Conservation (phyloP, 2,888 invertebrate species). For the Noctua pronuba region DNA sequence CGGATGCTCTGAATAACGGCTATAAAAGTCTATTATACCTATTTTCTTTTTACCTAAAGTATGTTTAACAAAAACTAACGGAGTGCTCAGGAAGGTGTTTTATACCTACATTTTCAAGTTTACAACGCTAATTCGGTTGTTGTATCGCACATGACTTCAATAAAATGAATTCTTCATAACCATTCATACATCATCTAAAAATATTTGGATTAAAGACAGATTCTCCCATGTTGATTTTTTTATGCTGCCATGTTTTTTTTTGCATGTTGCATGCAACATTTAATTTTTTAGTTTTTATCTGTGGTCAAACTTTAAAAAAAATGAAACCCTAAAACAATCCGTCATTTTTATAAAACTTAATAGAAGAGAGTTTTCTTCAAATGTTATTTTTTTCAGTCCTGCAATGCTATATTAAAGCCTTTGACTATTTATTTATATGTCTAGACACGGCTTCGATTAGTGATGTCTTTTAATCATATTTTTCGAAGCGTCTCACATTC, state of each 20-base stretch:
- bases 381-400: conserved; percentile 35
- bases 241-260: conserved; percentile 16
- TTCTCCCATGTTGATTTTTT: conserved; percentile 10
- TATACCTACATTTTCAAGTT: conserved; percentile 7
- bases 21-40: background rate
- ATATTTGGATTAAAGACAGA: conserved; percentile 47
- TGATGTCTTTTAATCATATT: background rate
- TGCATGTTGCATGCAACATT: conserved; percentile 35
- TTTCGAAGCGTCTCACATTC: conserved; percentile 5
- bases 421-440: conserved; percentile 7
- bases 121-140: conserved; percentile 37
- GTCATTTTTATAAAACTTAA: conserved; percentile 5
- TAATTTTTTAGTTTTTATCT: conserved; percentile 13
- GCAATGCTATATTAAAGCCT: conserved; percentile 20
- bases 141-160: conserved; percentile 42
- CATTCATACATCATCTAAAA: conserved; percentile 42
- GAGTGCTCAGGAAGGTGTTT: background rate
- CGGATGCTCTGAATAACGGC: conserved; percentile 11
- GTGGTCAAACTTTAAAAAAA: conserved; percentile 17
- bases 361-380: conserved; percentile 15
- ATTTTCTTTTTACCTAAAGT: background rate
- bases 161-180: conserved; percentile 32
- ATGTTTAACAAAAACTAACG: background rate
- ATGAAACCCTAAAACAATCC: conserved; percentile 5
- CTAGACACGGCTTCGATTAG: conserved; percentile 7